Base-by-base conservation (phyloP, 2,888 invertebrate species). In the Scotopteryx bipunctaria region DNA sequence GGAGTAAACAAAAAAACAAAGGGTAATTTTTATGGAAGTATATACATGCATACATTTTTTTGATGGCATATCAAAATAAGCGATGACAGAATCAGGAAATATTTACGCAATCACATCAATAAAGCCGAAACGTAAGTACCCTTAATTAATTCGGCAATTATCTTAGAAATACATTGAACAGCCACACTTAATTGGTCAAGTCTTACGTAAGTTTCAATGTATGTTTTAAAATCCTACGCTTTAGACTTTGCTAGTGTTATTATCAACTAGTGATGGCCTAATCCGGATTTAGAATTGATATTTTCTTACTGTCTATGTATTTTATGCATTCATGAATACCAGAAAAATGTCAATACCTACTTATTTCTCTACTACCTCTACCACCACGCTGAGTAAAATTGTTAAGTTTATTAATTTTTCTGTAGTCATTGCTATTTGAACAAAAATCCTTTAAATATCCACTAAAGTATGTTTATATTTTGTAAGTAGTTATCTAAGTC, bases 171-270 rank as follows among this genome's bases (percentile, higher is more conserved):
- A 55, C 45, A 55, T 50, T 15, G 15, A 48, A 56, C 43, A 43
- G 19, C 38, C 43, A 40, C 52, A 52, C 37, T 57, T 59, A 49
- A 59, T 59, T 59, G 62, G 54, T 36, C 52, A 35, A 49, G 21
- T 14, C 29, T 62, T 62, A 42, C 50, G 46, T 55, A 59, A 62
- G 45, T 43, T 45, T 21, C 37, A 57, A 57, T 55, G 49, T 59
- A 47, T 55, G 53, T 54, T 59, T 55, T 57, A 50, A 48, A 54
- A 59, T 41, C 59, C 62, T 48, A 62, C 62, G 54, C 57, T 15
- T 49, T 14, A 38, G 46, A 43, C n/a, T n/a, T n/a, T n/a, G n/a
- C n/a, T 54, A 55, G 25, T 38, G 23, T 23, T 40, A 35, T 15
- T 44, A 44, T 35, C 31, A 16, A 43, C 38, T 41, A 54, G 40